These are phyloP conservation scores for Gavialis gangeticus DNA, from an alignment of 2,113 vertebrate genomes.

Conservation along the genomic window DNA sequence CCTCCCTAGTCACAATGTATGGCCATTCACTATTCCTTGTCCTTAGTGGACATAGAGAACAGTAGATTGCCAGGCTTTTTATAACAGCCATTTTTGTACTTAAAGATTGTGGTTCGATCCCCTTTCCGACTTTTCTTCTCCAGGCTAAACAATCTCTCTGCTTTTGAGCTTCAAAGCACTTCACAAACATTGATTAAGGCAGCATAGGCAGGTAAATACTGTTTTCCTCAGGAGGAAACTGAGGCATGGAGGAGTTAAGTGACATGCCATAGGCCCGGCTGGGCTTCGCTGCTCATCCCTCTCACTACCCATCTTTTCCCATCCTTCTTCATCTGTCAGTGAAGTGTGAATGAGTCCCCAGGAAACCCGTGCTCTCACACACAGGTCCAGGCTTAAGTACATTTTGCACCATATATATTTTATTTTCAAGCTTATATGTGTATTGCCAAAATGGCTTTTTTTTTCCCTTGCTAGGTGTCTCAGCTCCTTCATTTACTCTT, in stretches of 20 bases:
- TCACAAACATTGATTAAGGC: not conserved
- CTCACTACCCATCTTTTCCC: not conserved
- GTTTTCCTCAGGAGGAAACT: not conserved
- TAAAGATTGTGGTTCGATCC: no score
- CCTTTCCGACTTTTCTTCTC: no score
- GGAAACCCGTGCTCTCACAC: not conserved
- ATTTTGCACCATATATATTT: conserved; percentile 6
- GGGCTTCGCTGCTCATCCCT: conserved; percentile 2
- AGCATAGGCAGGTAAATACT: not conserved
- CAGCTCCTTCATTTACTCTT: conserved; percentile 81
- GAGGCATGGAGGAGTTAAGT: not conserved
- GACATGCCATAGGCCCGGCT: not conserved
- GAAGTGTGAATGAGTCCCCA: not conserved
- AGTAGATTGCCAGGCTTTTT: no score
- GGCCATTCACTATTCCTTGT: no score
- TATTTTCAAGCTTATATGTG: conserved; percentile 10
- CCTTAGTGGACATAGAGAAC: no score
- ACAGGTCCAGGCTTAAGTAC: not conserved
- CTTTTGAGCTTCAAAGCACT: not conserved
- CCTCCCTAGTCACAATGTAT: no score
- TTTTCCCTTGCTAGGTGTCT: conserved; percentile 82
- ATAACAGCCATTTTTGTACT: no score
- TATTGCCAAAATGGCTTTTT: conserved; percentile 72
- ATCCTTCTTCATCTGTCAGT: not conserved
- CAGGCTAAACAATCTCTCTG: not conserved